Evolutionary conservation across 2,113 vertebrate genomes (phyloP).

Genomic region (Herpailurus yagouaroundi): DNA sequence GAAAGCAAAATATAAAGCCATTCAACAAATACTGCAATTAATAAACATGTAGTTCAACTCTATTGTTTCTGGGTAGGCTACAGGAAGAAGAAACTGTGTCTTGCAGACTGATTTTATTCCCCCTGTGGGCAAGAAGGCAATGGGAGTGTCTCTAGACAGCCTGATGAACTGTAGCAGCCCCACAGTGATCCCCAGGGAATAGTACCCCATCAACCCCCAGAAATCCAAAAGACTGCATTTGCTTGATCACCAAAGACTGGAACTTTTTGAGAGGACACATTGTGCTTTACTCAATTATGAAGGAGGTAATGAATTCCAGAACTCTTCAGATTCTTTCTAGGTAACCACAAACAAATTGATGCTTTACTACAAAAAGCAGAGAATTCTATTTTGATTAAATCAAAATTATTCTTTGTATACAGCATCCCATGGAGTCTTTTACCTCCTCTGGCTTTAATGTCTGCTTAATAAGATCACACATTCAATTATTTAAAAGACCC

Average conservation of each 20-base stretch:
- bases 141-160: neutral
- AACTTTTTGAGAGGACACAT: neutral
- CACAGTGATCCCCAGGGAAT: neutral
- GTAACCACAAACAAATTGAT: constrained; percentile 45
- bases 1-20: neutral
- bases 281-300: neutral
- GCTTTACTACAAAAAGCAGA: constrained; percentile 40
- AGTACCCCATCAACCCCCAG: neutral
- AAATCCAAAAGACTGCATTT: neutral
- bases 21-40: neutral
- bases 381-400: constrained; percentile 58
- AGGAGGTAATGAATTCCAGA: neutral
- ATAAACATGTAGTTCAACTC: neutral
- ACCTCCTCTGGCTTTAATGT: constrained; percentile 57
- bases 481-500: constrained; percentile 69
- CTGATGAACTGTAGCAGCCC: neutral
- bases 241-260: neutral
- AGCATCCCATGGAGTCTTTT: constrained; percentile 21
- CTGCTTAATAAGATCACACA: constrained; percentile 70
- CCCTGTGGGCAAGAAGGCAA: neutral
- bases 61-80: neutral
- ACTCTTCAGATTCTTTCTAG: neutral
- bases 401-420: constrained; percentile 27
- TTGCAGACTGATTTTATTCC: neutral
- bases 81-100: neutral